phyloP scores from a whole-genome alignment of 1,140 invertebrate species.

The Platyscapa corneri region DNA sequence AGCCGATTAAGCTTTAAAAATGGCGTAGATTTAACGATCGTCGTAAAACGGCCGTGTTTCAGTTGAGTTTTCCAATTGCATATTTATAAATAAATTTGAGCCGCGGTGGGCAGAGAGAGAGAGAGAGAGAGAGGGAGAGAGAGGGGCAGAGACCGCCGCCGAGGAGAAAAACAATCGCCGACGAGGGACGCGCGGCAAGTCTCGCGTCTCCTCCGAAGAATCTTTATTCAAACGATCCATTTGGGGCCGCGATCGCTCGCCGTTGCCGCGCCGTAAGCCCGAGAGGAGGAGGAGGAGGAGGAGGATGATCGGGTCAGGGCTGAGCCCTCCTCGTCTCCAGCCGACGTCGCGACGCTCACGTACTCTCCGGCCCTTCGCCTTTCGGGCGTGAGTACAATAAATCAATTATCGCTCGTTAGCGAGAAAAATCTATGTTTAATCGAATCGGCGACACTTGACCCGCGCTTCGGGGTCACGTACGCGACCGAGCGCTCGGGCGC shows the following conservation, averaged over 20 bases:
- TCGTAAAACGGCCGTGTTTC: no score
- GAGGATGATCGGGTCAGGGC: conserved; percentile 42
- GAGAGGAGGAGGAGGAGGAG: no score
- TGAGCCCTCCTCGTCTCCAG: background rate
- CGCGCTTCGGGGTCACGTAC: conserved; percentile 46
- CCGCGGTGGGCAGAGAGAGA: no score
- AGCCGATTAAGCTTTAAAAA: no score
- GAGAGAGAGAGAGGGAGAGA: no score
- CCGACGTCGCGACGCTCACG: conserved; percentile 23
- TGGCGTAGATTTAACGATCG: no score
- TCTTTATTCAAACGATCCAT: conserved; percentile 33
- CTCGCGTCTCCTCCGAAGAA: background rate
- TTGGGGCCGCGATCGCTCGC: background rate
- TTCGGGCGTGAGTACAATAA: conserved; percentile 54
- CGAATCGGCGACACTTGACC: conserved; percentile 66
- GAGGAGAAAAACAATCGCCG: conserved; percentile 1
- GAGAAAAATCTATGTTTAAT: conserved; percentile 68
- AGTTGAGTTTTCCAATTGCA: no score
- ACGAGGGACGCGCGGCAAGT: no score
- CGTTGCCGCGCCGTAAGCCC: background rate
- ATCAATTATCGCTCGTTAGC: conserved; percentile 68
- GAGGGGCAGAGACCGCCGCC: background rate
- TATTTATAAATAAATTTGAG: no score
- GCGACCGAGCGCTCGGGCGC: background rate
- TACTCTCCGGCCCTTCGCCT: conserved; percentile 50